Percentiles rank a stretch among this genome's conserved stretches.
Evolutionary conservation across 2,888 invertebrate species (phyloP).

Genomic region (Priocnemis perturbator): DNA sequence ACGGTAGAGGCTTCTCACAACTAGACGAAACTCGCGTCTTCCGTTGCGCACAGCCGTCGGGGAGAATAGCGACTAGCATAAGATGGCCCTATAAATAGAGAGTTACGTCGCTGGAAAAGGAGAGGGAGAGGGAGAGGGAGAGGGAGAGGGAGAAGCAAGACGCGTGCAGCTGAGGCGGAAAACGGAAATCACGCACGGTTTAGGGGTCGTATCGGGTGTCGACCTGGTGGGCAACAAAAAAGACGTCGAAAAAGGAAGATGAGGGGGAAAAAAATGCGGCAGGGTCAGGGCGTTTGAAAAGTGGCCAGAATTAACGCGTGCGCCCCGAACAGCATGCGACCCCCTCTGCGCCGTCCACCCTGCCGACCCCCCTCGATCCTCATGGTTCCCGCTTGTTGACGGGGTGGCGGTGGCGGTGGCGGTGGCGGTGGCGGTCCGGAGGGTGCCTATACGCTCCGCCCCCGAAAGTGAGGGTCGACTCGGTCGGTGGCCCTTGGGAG

Average conservation of each 20-base stretch:
- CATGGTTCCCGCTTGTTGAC: not conserved
- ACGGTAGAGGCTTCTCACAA: too few species aligned
- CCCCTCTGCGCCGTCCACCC: constrained; percentile 26
- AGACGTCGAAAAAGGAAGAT: constrained; percentile 27
- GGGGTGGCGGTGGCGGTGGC: not conserved
- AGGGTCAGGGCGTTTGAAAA: constrained; percentile 66
- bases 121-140: too few species aligned
- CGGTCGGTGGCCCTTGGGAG: constrained; percentile 46
- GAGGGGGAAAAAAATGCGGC: constrained; percentile 38
- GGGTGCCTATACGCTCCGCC: constrained; percentile 52
- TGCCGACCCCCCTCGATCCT: constrained; percentile 9
- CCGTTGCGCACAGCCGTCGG: too few species aligned
- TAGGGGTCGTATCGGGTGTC: constrained; percentile 66
- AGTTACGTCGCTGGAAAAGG: too few species aligned
- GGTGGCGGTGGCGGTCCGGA: constrained; percentile 14
- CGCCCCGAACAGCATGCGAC: constrained; percentile 32
- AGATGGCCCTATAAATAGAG: too few species aligned
- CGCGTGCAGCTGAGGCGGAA: constrained; percentile 56
- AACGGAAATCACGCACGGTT: constrained; percentile 65
- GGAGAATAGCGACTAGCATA: too few species aligned
- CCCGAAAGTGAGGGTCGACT: constrained; percentile 44
- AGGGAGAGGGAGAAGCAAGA: constrained; percentile 42
- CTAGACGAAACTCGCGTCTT: too few species aligned
- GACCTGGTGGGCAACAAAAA: constrained; percentile 40
- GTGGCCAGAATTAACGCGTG: constrained; percentile 72